Percentiles rank a stretch among this genome's conserved stretches.
phyloP scores from a whole-genome alignment of 2,113 vertebrate genomes.

The Cottus gobio region DNA sequence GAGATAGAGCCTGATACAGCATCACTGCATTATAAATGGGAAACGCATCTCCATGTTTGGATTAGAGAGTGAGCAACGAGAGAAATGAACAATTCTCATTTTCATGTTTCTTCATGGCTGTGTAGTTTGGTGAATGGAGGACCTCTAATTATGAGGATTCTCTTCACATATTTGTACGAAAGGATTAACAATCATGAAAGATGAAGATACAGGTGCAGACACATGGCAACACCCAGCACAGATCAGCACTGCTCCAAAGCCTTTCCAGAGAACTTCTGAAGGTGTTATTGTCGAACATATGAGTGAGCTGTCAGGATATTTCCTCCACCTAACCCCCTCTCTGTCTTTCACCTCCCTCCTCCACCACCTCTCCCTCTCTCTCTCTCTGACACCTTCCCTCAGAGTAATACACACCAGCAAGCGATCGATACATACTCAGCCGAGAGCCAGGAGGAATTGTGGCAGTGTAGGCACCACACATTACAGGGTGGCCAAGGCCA shows the following conservation, averaged over 20 bases:
- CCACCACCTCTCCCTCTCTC: constrained; percentile 26
- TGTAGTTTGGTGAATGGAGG: background rate
- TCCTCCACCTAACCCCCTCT: constrained; percentile 61
- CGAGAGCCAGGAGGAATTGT: constrained; percentile 81
- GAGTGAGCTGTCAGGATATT: constrained; percentile 76
- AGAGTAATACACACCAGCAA: constrained; percentile 81
- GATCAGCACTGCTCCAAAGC: constrained; percentile 30
- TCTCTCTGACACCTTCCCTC: constrained; percentile 75
- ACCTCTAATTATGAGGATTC: background rate
- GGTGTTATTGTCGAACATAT: constrained; percentile 63
- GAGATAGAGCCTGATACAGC: constrained; percentile 31
- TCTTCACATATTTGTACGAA: background rate
- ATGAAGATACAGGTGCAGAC: constrained; percentile 19
- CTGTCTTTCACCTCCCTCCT: constrained; percentile 60
- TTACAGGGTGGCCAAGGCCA: constrained; percentile 82
- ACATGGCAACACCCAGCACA: background rate
- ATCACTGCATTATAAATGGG: constrained; percentile 81
- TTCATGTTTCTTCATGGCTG: background rate
- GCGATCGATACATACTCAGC: constrained; percentile 82
- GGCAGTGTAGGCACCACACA: constrained; percentile 80
- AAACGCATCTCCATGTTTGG: constrained; percentile 54
- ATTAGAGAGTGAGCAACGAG: background rate
- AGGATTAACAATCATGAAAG: constrained; percentile 2
- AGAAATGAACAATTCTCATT: constrained; percentile 5
- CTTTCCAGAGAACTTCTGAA: constrained; percentile 49